phyloP scores from a whole-genome alignment of 2,113 vertebrate genomes.

The Gracilinanus agilis region DNA sequence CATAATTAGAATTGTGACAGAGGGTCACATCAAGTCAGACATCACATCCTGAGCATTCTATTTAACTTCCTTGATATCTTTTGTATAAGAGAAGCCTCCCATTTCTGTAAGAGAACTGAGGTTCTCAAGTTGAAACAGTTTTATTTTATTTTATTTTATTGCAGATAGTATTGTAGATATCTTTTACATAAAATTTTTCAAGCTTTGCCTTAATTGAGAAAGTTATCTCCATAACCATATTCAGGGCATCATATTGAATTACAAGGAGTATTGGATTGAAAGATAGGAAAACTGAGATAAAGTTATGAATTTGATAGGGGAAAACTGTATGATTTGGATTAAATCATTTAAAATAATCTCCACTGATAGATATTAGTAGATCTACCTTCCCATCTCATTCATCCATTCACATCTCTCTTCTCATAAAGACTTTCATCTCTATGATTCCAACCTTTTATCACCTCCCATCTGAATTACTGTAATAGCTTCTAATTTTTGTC shows the following conservation, averaged over 20 bases:
- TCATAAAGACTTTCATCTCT: background rate
- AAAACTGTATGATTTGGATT: background rate
- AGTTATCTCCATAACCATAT: background rate
- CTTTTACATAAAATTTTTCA: background rate
- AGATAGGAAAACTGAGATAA: background rate
- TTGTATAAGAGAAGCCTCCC: background rate
- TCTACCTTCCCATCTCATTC: background rate
- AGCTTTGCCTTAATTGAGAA: background rate
- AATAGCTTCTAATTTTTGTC: background rate
- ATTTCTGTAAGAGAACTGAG: background rate
- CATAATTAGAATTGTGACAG: conserved; percentile 39
- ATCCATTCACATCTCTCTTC: background rate
- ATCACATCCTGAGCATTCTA: background rate
- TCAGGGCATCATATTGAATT: background rate
- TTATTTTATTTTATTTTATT: background rate
- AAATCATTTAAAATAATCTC: background rate
- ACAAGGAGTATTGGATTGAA: background rate
- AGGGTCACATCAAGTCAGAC: conserved; percentile 27
- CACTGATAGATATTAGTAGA: background rate
- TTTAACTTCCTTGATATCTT: background rate
- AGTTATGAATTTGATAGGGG: background rate
- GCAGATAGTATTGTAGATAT: background rate
- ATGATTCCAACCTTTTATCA: background rate
- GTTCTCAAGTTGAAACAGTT: background rate
- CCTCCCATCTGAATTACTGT: background rate